phyloP scores from a whole-genome alignment of 1,140 invertebrate genomes.

The Andricus grossulariae region DNA sequence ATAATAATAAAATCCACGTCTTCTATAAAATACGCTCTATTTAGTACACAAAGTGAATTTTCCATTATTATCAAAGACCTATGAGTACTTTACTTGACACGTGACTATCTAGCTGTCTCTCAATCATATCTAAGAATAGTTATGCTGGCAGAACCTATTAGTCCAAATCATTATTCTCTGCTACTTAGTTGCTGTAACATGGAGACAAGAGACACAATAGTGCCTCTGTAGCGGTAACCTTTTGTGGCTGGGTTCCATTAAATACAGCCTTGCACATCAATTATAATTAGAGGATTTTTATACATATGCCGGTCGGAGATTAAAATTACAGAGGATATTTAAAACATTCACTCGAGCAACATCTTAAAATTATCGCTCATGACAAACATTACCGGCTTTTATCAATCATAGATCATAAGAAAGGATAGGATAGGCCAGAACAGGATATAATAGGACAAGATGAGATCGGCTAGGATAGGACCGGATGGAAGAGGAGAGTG shows the following conservation, averaged over 20 bases:
- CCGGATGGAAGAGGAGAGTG: too few species aligned
- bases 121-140: slow-evolving; percentile 6
- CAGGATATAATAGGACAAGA: too few species aligned
- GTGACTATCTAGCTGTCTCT: background rate
- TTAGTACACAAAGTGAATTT: background rate
- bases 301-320: too few species aligned
- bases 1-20: too few species aligned
- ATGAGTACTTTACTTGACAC: background rate
- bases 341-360: too few species aligned
- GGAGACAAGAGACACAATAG: slow-evolving; percentile 1
- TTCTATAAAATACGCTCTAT: background rate
- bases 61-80: slow-evolving; percentile 12
- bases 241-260: slow-evolving; percentile 16
- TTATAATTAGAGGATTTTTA: background rate
- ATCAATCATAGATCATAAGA: too few species aligned
- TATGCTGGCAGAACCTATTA: slow-evolving; percentile 14
- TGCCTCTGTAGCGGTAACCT: background rate
- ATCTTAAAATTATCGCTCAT: too few species aligned
- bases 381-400: too few species aligned
- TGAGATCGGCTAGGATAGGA: too few species aligned
- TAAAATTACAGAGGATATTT: too few species aligned
- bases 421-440: too few species aligned
- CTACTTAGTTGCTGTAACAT: background rate
- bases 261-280: slow-evolving; percentile 1
- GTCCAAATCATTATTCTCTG: slow-evolving; percentile 21